Evolutionary conservation across 2,113 vertebrate genomes (phyloP), one percentile per base, ranked within the genome.

Genomic region (Haplochromis vanheusdeni): DNA sequence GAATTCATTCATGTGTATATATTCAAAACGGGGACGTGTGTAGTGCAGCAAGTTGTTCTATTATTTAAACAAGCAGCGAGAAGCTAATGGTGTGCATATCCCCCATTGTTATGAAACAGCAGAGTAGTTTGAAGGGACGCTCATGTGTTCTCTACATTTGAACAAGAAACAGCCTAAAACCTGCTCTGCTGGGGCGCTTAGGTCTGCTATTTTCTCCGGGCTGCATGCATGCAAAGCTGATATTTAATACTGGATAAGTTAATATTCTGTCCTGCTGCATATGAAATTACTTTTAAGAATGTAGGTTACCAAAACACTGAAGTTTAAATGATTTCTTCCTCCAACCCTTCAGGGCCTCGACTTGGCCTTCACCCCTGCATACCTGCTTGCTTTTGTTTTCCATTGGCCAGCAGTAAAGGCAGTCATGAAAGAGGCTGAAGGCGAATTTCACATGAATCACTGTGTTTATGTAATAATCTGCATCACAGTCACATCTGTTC

Each of bases 391-490:
- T 68, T 68, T 13, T 42, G n/a, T 58, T 73, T 26, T 68, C 49
- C 60, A 35, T 10, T 37, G 8, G 23, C 28, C 33, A 5, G 47
- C 56, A 79, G 40, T 70, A 37, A 58, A 81, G 33, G 26, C 73
- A 55, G 60, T 81, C 80, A 65, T 77, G 28, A 87, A 89, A 77
- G 81, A 84, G 84, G 56, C 86, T 47, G 40, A 37, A 84, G 86
- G 89, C 77, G 87, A 47, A 85, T 88, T 87, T 92, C 28, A 60
- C 79, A 80, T 75, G 52, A 88, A 68, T 87, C 82, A 45, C 5
- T 51, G 9, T 52, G 62, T 85, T 96, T 95, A 94, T 91, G 84
- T 93, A 95, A 96, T 85, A 4, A 42, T 81, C 9, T 95, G 92
- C 88, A 89, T 94, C 94, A 95, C 73, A 5, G 83, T 94, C 91